Evolutionary conservation across 2,888 invertebrate genomes (phyloP).

Genomic region (Phoenoteleia sp.): DNA sequence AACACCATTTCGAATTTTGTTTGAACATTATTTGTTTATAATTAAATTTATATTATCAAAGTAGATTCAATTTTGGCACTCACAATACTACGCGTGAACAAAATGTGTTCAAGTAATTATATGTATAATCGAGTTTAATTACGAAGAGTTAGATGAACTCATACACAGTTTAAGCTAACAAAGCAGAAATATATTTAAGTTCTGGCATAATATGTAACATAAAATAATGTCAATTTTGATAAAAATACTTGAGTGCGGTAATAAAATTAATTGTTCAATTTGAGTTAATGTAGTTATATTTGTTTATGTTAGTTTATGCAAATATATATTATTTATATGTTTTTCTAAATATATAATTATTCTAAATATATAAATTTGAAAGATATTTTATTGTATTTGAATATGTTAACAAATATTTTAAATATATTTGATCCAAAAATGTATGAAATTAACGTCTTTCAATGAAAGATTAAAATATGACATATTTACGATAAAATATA

Average conservation of each 20-base stretch:
- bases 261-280: not conserved
- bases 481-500: too few species aligned
- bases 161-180: not conserved
- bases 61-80: not conserved
- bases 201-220: conserved; percentile 5
- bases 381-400: too few species aligned
- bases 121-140: conserved; percentile 45
- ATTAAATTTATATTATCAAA: not conserved
- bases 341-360: too few species aligned
- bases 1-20: not conserved
- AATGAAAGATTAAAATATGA: too few species aligned
- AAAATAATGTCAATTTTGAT: not conserved
- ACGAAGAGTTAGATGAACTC: conserved; percentile 30
- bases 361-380: too few species aligned
- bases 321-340: too few species aligned
- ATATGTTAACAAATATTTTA: too few species aligned
- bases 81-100: not conserved
- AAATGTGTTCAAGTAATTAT: conserved; percentile 39
- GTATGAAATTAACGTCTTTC: too few species aligned
- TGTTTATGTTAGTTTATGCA: too few species aligned
- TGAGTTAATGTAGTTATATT: too few species aligned
- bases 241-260: not conserved
- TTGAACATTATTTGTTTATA: not conserved
- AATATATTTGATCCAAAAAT: too few species aligned
- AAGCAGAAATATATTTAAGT: conserved; percentile 24